A percentile compares a stretch with the other conserved stretches of the same genome.
Evolutionary conservation across 2,113 vertebrate genomes (phyloP).

Genomic region (Podilymbus podiceps): DNA sequence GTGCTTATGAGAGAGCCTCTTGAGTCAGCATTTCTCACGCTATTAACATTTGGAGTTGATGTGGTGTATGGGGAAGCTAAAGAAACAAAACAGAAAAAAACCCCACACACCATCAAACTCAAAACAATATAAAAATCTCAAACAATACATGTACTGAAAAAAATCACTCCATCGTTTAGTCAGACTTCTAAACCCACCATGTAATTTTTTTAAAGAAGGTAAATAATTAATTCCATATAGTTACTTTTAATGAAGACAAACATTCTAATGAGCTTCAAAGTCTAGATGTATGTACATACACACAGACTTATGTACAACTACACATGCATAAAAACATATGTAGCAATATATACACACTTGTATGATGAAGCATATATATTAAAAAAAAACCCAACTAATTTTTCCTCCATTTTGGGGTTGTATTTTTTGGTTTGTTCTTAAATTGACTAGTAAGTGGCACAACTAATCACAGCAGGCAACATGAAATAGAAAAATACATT

Average conservation of each 20-base stretch:
- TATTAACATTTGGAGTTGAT: constrained; percentile 91
- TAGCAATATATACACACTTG: background rate
- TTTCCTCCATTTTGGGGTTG: background rate
- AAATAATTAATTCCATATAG: background rate
- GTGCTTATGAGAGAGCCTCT: constrained; percentile 95
- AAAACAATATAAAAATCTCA: background rate
- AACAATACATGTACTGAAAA: background rate
- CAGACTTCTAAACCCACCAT: background rate
- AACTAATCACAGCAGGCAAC: background rate
- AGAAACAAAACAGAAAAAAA: background rate
- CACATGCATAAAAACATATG: background rate
- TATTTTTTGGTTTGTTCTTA: background rate
- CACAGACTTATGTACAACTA: background rate
- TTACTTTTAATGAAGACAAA: background rate
- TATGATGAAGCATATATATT: background rate
- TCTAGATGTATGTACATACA: background rate
- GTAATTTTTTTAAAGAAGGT: background rate
- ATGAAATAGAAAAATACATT: background rate
- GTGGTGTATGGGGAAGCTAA: constrained; percentile 89
- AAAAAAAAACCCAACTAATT: background rate
- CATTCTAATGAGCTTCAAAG: background rate
- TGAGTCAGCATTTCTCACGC: constrained; percentile 90
- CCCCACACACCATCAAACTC: background rate
- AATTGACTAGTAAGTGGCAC: background rate
- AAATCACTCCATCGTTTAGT: background rate